Evolutionary conservation across 2,888 invertebrate species (phyloP).

Genomic region (Xylota segnis): DNA sequence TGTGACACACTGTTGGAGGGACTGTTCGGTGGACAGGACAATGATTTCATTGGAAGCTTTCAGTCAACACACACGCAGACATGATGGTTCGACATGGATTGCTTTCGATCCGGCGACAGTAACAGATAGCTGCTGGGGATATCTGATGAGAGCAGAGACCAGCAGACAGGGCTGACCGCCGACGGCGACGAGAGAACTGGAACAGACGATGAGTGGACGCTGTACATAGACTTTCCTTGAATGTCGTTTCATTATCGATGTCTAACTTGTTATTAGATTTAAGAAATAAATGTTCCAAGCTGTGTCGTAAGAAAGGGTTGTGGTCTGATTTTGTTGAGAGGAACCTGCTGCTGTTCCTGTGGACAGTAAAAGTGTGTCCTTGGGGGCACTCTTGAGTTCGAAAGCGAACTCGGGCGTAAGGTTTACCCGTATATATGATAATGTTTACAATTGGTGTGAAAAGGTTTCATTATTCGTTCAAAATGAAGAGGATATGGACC

Average conservation of each 20-base stretch:
- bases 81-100: conserved; percentile 81
- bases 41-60: conserved; percentile 80
- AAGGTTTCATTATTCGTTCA: no score
- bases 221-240: conserved; percentile 38
- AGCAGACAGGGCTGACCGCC: not conserved
- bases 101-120: conserved; percentile 39
- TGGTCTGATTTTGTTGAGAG: no score
- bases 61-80: conserved; percentile 83
- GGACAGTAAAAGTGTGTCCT: no score
- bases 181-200: not conserved
- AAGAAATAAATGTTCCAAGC: conserved; percentile 38
- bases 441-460: no score
- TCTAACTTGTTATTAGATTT: conserved; percentile 5
- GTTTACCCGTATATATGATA: no score
- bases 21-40: conserved; percentile 80
- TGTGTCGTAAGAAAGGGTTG: conserved; percentile 1
- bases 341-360: no score
- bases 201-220: conserved; percentile 31
- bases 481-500: no score
- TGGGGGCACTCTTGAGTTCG: no score
- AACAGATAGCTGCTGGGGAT: conserved; percentile 53
- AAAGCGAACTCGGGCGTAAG: no score
- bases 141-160: not conserved
- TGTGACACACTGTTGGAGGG: conserved; percentile 82
- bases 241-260: conserved; percentile 13